Evolutionary conservation across 2,113 vertebrate species (phyloP).

Genomic region (Pristiophorus japonicus): DNA sequence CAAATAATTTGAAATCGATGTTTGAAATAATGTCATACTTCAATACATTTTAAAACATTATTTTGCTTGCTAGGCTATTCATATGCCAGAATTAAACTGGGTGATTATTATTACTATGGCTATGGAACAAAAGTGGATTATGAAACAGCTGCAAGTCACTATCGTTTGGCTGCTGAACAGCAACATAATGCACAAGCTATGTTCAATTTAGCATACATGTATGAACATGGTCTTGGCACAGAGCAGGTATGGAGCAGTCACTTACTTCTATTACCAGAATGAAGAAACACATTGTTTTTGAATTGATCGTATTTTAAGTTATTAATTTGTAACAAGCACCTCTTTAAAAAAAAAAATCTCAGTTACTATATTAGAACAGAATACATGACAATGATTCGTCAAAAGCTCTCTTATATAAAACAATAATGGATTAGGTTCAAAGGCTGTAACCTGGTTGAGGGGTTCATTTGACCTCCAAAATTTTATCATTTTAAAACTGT

Average conservation of each 20-base stretch:
- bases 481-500: not conserved
- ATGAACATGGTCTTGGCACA: slow-evolving; percentile 52
- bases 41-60: not conserved
- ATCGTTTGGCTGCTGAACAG: slow-evolving; percentile 50
- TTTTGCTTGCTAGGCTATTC: slow-evolving; percentile 48
- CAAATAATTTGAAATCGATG: not conserved
- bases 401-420: not conserved
- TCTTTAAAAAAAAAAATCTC: not conserved
- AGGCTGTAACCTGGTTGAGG: not conserved
- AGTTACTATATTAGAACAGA: not conserved
- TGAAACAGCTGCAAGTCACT: slow-evolving; percentile 47
- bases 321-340: not conserved
- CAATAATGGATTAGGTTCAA: not conserved
- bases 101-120: slow-evolving; percentile 55
- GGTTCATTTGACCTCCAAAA: not conserved
- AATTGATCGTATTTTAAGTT: not conserved
- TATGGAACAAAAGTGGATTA: slow-evolving; percentile 51
- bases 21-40: not conserved
- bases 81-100: slow-evolving; percentile 52
- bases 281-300: not conserved
- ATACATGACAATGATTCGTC: not conserved
- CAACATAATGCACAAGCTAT: slow-evolving; percentile 51
- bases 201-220: slow-evolving; percentile 57
- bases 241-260: slow-evolving; percentile 45
- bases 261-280: not conserved